A percentile compares a stretch with the other conserved stretches of the same genome.
Conservation (phyloP, 2,113 vertebrate species). For the Rhinolophus sinicus region DNA sequence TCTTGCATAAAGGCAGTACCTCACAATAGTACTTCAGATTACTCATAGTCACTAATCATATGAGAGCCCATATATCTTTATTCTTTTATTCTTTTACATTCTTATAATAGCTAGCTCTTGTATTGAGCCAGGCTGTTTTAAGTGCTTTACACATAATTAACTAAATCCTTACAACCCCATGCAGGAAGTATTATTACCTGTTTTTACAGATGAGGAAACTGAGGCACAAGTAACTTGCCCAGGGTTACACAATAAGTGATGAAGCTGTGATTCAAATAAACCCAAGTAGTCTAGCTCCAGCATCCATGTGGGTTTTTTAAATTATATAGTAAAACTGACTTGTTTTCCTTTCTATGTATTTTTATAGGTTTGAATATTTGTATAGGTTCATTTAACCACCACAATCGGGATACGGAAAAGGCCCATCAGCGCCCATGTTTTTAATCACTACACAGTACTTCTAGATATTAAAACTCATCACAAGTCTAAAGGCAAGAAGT, state of each 20-base stretch:
- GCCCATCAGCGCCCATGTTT: background rate
- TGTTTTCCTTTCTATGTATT: background rate
- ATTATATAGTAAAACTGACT: background rate
- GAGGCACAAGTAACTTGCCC: background rate
- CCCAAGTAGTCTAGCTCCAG: background rate
- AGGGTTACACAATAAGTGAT: background rate
- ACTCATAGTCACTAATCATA: background rate
- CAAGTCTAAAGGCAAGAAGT: background rate
- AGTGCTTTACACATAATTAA: background rate
- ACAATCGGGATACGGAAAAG: background rate
- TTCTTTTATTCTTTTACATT: background rate
- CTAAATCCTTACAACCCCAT: background rate
- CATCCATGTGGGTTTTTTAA: background rate
- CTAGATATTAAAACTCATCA: background rate
- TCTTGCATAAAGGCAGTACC: background rate
- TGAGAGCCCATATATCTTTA: background rate
- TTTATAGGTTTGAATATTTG: background rate
- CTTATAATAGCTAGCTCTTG: background rate
- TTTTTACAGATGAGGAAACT: background rate
- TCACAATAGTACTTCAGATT: background rate
- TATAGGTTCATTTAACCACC: background rate
- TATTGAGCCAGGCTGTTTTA: background rate
- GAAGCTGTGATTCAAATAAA: background rate
- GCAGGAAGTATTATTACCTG: background rate
- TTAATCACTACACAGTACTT: background rate